phyloP scores from a whole-genome alignment of 2,113 vertebrate species.

The Platysteira castanea region DNA sequence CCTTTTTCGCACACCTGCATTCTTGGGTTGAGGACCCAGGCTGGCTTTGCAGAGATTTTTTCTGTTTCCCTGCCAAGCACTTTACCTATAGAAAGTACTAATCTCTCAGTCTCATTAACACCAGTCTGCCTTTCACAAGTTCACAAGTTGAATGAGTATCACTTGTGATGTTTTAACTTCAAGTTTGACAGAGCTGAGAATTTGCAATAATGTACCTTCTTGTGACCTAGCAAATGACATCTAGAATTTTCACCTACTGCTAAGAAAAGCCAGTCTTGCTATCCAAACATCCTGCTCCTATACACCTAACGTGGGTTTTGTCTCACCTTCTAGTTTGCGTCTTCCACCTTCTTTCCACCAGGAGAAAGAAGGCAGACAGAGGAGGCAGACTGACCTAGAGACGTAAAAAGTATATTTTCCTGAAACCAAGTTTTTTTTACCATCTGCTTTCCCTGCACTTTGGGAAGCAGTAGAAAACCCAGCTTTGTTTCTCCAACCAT shows the following conservation, averaged over 20 bases:
- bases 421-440: not conserved
- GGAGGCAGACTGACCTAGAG: not conserved
- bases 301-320: rapidly evolving
- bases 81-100: not conserved
- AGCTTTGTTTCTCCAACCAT: not conserved
- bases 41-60: not conserved
- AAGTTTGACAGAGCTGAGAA: not conserved
- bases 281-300: not conserved
- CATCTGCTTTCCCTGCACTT: not conserved
- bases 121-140: not conserved
- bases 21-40: not conserved
- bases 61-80: not conserved
- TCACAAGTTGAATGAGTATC: not conserved
- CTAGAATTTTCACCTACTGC: not conserved
- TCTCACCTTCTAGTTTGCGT: not conserved
- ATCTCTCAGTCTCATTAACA: not conserved
- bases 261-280: not conserved
- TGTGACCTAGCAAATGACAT: not conserved
- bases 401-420: not conserved
- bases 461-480: not conserved
- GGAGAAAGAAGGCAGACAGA: not conserved
- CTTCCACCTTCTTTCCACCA: too few relatives aligned
- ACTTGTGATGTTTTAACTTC: not conserved
- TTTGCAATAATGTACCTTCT: not conserved
- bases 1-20: not conserved